phyloP scores from a whole-genome alignment of 1,140 invertebrate genomes.

The Brachionus asplanchnoidis region DNA sequence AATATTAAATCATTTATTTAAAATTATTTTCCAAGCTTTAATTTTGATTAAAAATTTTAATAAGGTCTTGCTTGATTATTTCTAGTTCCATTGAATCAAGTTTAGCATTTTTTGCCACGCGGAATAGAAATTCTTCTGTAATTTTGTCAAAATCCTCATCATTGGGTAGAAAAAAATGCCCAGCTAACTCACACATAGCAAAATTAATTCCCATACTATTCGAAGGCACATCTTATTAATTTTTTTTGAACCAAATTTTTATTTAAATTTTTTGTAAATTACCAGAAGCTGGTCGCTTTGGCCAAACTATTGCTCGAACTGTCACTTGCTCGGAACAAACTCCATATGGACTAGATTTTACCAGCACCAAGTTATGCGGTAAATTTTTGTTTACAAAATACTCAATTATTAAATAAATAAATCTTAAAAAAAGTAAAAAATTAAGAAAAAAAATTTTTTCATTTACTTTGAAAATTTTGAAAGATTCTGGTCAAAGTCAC shows the following conservation, averaged over 20 bases:
- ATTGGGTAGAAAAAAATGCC: slow-evolving; percentile 10
- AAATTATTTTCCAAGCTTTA: not conserved
- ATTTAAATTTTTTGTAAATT: not conserved
- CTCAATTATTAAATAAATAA: not conserved
- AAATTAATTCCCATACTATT: not conserved
- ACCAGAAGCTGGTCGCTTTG: not conserved
- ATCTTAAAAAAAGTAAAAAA: not conserved
- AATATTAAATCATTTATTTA: not conserved
- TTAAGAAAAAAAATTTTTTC: not conserved
- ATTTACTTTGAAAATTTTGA: slow-evolving; percentile 5
- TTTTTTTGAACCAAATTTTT: not conserved
- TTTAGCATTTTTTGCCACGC: not conserved
- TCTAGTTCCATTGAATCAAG: not conserved
- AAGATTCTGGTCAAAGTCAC: slow-evolving; percentile 8
- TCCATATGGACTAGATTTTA: not conserved
- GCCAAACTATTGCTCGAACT: slow-evolving; percentile 13
- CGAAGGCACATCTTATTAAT: not conserved
- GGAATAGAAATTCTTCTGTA: not conserved
- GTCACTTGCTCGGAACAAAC: not conserved
- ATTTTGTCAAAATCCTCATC: not conserved
- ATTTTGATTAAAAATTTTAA: not conserved
- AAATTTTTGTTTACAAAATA: not conserved
- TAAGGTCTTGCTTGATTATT: not conserved
- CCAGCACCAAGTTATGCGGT: slow-evolving; percentile 10
- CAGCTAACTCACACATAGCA: slow-evolving; percentile 31